These are phyloP conservation scores for Raja brachyura DNA, from an alignment of 2,113 vertebrate species.

Conservation along the genomic window DNA sequence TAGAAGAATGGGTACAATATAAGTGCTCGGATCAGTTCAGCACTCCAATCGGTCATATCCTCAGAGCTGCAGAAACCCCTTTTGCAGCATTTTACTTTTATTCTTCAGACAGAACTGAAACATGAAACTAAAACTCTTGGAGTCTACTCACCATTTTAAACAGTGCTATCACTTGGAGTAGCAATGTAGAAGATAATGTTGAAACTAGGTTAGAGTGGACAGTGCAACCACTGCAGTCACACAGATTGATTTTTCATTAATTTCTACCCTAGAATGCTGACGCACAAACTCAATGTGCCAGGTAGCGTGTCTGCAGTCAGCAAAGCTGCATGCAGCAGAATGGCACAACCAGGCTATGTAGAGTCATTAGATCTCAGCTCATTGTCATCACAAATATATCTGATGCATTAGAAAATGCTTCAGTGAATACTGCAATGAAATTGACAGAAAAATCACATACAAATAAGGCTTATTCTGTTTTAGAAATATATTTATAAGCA, in stretches of 20 bases:
- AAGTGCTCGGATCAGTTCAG: neutral
- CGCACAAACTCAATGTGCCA: constrained; percentile 55
- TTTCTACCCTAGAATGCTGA: constrained; percentile 69
- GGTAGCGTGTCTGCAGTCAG: constrained; percentile 73
- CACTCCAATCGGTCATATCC: neutral
- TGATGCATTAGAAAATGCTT: neutral
- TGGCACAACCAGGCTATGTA: constrained; percentile 32
- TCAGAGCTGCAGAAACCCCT: constrained; percentile 5
- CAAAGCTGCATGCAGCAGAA: constrained; percentile 61
- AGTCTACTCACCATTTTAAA: constrained; percentile 62
- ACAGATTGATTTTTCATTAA: constrained; percentile 76
- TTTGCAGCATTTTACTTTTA: constrained; percentile 20
- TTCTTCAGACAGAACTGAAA: neutral
- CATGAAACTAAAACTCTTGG: neutral
- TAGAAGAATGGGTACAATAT: neutral
- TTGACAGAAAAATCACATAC: neutral
- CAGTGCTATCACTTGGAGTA: constrained; percentile 46
- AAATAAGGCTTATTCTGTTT: neutral
- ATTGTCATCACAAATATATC: neutral
- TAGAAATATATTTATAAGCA: neutral
- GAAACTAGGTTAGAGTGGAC: constrained; percentile 56
- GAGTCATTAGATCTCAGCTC: constrained; percentile 15
- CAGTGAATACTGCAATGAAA: constrained; percentile 22
- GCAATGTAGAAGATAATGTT: constrained; percentile 48
- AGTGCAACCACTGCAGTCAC: constrained; percentile 60